These are phyloP conservation scores for Microctenopoma steveboyesi DNA, from an alignment of 2,797 vertebrate genomes.

Conservation along the genomic window DNA sequence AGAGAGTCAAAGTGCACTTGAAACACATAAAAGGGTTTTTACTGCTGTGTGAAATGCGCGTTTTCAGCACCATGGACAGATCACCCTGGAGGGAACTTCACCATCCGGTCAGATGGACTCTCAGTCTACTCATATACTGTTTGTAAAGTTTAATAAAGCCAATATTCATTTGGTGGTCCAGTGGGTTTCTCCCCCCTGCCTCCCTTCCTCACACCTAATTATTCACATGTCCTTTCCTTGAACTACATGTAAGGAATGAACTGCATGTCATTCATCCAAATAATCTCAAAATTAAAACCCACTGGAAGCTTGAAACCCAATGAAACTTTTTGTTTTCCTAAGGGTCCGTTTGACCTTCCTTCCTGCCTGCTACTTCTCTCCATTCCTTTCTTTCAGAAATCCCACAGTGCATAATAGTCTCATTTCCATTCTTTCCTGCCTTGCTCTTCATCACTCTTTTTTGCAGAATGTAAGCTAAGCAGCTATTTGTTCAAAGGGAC, in stretches of 20 bases:
- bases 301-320: neutral
- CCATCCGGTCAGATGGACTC: neutral
- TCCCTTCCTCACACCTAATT: neutral
- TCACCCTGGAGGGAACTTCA: conserved; percentile 7
- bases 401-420: conserved; percentile 1
- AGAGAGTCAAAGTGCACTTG: neutral
- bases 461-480: conserved; percentile 18
- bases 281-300: conserved; percentile 1
- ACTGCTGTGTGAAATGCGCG: neutral
- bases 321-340: neutral
- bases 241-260: neutral
- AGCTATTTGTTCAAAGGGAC: conserved; percentile 44
- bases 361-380: conserved; percentile 1
- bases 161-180: neutral
- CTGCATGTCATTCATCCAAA: neutral
- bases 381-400: neutral
- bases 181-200: neutral
- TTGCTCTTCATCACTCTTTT: conserved; percentile 5
- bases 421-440: conserved; percentile 10
- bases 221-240: neutral
- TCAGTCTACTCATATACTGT: neutral
- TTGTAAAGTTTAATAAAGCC: conserved; percentile 5
- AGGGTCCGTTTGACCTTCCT: conserved; percentile 32
- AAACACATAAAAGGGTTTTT: neutral
- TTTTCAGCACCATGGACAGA: conserved; percentile 52